phyloP scores from a whole-genome alignment of 2,113 vertebrate species.

The Tragulus kanchil region DNA sequence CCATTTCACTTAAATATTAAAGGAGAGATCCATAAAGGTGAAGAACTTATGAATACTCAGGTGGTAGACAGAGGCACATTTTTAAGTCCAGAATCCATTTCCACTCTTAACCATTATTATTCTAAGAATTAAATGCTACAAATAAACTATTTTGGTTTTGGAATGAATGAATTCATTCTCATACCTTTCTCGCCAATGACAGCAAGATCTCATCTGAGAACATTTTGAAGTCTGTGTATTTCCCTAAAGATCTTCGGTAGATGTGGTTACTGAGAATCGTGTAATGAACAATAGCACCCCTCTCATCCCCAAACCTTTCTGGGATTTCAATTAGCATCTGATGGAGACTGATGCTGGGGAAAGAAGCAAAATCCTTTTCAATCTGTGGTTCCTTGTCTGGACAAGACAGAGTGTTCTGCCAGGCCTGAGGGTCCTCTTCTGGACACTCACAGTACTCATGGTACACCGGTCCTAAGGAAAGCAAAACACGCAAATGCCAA shows the following conservation, averaged over 20 bases:
- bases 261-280: slow-evolving; percentile 91
- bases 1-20: not conserved
- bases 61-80: not conserved
- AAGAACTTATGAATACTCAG: not conserved
- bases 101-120: not conserved
- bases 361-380: slow-evolving; percentile 90
- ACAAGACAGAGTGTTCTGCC: slow-evolving; percentile 91
- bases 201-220: slow-evolving; percentile 97
- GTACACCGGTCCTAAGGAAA: slow-evolving; percentile 91
- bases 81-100: not conserved
- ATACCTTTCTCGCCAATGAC: slow-evolving; percentile 95
- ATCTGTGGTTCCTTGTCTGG: slow-evolving; percentile 91
- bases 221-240: slow-evolving; percentile 98
- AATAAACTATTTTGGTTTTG: not conserved
- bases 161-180: not conserved
- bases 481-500: not conserved
- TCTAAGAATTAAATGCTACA: not conserved
- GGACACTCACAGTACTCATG: slow-evolving; percentile 96
- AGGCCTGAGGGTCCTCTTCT: slow-evolving; percentile 87
- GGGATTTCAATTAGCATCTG: slow-evolving; percentile 92
- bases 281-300: slow-evolving; percentile 95
- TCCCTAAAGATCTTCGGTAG: slow-evolving; percentile 93
- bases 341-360: slow-evolving; percentile 92
- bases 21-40: not conserved
- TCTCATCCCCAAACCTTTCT: slow-evolving; percentile 88